phyloP scores from a whole-genome alignment of 2,888 invertebrate species.

The Dicyrtoma fusca region DNA sequence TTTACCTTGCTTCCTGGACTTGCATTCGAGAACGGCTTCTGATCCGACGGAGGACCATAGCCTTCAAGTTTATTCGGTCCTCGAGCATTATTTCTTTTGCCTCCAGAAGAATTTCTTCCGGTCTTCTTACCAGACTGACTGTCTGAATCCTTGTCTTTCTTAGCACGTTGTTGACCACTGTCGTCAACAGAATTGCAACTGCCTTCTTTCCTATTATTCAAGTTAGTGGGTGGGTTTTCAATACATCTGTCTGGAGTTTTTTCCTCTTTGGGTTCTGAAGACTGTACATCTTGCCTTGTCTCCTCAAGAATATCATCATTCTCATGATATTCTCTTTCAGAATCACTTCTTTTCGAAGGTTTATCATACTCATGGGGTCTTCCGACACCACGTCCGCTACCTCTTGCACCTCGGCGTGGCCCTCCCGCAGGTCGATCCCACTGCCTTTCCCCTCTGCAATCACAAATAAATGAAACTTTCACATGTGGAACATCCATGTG shows the following conservation, averaged over 20 bases:
- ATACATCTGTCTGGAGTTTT: too few relatives aligned
- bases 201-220: slow-evolving; percentile 2
- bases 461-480: too few relatives aligned
- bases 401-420: slow-evolving; percentile 19
- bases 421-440: background rate
- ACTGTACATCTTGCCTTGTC: slow-evolving; percentile 13
- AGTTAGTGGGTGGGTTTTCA: too few relatives aligned
- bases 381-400: slow-evolving; percentile 6
- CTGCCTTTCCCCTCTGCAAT: too few relatives aligned
- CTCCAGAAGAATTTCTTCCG: slow-evolving; percentile 13
- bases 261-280: too few relatives aligned
- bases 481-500: too few relatives aligned
- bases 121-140: background rate
- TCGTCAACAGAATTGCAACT: slow-evolving; percentile 19
- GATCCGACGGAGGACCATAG: slow-evolving; percentile 79
- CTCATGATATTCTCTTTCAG: slow-evolving; percentile 27
- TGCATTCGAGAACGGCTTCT: slow-evolving; percentile 69
- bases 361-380: slow-evolving; percentile 22
- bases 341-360: slow-evolving; percentile 25
- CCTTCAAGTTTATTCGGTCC: slow-evolving; percentile 68
- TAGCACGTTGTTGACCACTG: slow-evolving; percentile 2
- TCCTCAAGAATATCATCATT: slow-evolving; percentile 9
- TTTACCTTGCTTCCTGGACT: slow-evolving; percentile 28
- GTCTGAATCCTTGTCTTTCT: slow-evolving; percentile 13
- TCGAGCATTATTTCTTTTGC: slow-evolving; percentile 24